Base-by-base conservation (phyloP, 2,888 invertebrate genomes). In the Spilosoma lubricipeda region DNA sequence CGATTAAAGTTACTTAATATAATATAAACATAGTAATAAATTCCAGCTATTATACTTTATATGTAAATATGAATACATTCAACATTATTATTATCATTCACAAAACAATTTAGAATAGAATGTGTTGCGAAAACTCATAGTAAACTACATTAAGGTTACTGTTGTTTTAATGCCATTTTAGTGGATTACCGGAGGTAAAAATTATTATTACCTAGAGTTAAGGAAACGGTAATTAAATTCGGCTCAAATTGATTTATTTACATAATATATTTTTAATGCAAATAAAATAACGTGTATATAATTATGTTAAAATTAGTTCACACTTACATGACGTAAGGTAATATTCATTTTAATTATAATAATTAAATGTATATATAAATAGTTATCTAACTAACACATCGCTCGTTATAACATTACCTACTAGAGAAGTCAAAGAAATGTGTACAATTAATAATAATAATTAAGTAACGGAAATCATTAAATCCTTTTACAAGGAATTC, bases 251-350 rank as follows among this genome's bases (percentile, higher is more conserved):
- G 23, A 64, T 63, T 45, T 64, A 63, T 45, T 30, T 70, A 39
- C 30, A 66, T 71, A 71, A 36, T 39, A 42, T 39, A 52, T 30
- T 72, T 59, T 72, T 67, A 56, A 59, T 20, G 48, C 45, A 48
- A 67, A 48, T 67, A 39, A 56, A 15, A 65, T 13, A 73, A 65
- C 65, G 52, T 63, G 7, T 42, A 30, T 30, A 23, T 30, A 69
- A 71, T 23, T 63, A 66, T 52, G 8, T 45, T 23, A 27, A 23
- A 59, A 63, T 42, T 56, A 36, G 36, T 27, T 69, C 45, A 33
- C n/a, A 63, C 65, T 85, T 70, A 76, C 59, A 63, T 82, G 77
- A 78, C 70, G 48, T 5, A 69, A 72, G 66, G 27, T 67, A 66
- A 70, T 18, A 73, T 64, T 67, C 67, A 72, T 77, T 48, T 80